phyloP scores from a whole-genome alignment of 2,113 vertebrate genomes.

The Sturnus vulgaris region DNA sequence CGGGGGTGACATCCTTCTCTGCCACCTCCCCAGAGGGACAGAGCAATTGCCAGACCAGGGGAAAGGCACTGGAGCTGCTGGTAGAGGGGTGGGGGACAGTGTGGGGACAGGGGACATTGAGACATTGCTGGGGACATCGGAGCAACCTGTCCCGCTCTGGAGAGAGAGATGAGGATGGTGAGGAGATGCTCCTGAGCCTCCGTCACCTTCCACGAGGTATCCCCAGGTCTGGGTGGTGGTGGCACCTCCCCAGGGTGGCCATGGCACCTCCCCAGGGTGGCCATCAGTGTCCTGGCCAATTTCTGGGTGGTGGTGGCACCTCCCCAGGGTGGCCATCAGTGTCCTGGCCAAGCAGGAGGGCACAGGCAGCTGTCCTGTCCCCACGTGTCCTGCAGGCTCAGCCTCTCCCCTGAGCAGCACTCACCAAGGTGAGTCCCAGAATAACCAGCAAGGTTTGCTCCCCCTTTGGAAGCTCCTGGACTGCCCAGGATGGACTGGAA shows the following conservation, averaged over 20 bases:
- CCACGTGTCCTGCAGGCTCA: neutral
- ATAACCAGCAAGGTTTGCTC: neutral
- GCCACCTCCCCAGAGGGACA: neutral
- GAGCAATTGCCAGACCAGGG: neutral
- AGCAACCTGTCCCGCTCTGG: neutral
- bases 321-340: neutral
- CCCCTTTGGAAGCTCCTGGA: neutral
- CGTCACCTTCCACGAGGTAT: no score
- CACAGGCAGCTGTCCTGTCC: fast-evolving
- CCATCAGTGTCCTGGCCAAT: no score
- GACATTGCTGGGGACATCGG: fast-evolving
- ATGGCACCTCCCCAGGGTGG: no score
- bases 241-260: no score
- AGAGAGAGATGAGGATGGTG: neutral
- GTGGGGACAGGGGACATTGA: neutral
- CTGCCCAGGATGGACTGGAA: neutral
- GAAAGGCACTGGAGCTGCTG: neutral
- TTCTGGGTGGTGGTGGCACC: neutral
- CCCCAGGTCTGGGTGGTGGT: neutral
- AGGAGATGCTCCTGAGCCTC: neutral
- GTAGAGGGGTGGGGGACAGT: neutral
- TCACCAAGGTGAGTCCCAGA: neutral
- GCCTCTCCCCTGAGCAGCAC: neutral
- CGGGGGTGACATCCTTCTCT: neutral
- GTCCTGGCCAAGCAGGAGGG: neutral